Evolutionary conservation across 2,888 invertebrate species (phyloP).

Genomic region (Gnatocerus cornutus): DNA sequence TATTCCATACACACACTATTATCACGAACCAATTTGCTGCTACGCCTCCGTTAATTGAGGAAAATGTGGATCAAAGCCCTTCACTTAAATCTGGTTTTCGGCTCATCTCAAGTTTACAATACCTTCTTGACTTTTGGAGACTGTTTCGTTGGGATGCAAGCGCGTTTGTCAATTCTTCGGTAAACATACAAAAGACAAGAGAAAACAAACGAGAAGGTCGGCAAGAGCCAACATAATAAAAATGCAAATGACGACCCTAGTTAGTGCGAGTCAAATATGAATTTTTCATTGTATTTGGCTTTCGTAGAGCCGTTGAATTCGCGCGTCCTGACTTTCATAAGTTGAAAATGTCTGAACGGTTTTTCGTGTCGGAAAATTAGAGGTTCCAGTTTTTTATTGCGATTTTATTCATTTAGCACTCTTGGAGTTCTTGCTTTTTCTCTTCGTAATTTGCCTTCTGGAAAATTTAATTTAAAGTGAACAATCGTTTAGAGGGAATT

Average conservation of each 20-base stretch:
- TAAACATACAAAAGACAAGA: constrained; percentile 62
- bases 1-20: constrained; percentile 36
- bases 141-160: constrained; percentile 36
- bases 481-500: constrained; percentile 44
- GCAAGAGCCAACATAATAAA: constrained; percentile 59
- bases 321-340: constrained; percentile 48
- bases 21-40: constrained; percentile 44
- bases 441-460: constrained; percentile 47
- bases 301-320: constrained; percentile 47
- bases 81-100: constrained; percentile 31
- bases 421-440: constrained; percentile 27
- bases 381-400: constrained; percentile 54
- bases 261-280: constrained; percentile 61
- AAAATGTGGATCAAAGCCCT: constrained; percentile 44
- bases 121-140: neutral
- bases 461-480: constrained; percentile 50
- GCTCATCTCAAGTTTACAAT: constrained; percentile 22
- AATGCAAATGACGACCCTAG: constrained; percentile 62
- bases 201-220: constrained; percentile 63
- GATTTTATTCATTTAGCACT: constrained; percentile 53
- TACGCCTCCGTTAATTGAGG: constrained; percentile 41
- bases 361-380: constrained; percentile 54
- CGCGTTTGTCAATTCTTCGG: constrained; percentile 59
- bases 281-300: constrained; percentile 61
- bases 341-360: constrained; percentile 52